Percentiles rank a stretch among this genome's conserved stretches.
phyloP scores from a whole-genome alignment of 2,888 invertebrate species.

The Galerucella calmariensis region DNA sequence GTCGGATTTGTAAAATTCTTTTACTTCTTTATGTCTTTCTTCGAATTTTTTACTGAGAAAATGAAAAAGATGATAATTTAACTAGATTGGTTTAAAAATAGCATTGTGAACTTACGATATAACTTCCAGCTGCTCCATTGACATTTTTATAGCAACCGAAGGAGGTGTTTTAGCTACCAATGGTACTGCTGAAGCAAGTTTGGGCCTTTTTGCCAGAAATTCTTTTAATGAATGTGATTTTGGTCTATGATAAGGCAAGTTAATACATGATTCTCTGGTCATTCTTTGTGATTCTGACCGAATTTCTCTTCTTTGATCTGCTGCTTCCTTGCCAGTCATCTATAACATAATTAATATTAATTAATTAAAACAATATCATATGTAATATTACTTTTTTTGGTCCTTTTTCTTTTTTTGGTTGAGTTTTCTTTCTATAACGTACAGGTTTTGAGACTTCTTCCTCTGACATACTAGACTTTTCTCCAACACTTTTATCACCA shows the following conservation, averaged over 20 bases:
- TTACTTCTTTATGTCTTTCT: slow-evolving; percentile 79
- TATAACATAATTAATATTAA: slow-evolving; percentile 53
- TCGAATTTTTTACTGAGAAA: slow-evolving; percentile 72
- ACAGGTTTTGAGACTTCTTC: slow-evolving; percentile 40
- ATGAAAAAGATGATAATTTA: neutral
- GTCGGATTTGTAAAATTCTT: slow-evolving; percentile 81
- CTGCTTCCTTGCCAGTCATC: slow-evolving; percentile 76
- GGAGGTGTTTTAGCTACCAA: slow-evolving; percentile 60
- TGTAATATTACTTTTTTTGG: slow-evolving; percentile 39
- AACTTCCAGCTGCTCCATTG: slow-evolving; percentile 71
- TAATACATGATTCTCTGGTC: slow-evolving; percentile 79
- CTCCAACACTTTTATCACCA: slow-evolving; percentile 31
- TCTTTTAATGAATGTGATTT: slow-evolving; percentile 83
- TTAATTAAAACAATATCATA: neutral
- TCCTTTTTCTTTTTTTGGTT: slow-evolving; percentile 2
- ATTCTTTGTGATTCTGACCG: slow-evolving; percentile 87
- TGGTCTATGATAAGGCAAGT: slow-evolving; percentile 88
- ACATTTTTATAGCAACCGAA: slow-evolving; percentile 73
- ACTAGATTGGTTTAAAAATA: no score
- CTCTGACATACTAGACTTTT: slow-evolving; percentile 19
- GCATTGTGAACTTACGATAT: slow-evolving; percentile 70
- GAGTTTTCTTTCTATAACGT: slow-evolving; percentile 36
- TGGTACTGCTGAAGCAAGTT: slow-evolving; percentile 63
- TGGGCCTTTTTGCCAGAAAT: slow-evolving; percentile 72
- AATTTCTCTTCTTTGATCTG: slow-evolving; percentile 79